Evolutionary conservation across 2,113 vertebrate genomes (phyloP), one percentile per base, ranked within the genome.

Genomic region (Cryptotis parvus): DNA sequence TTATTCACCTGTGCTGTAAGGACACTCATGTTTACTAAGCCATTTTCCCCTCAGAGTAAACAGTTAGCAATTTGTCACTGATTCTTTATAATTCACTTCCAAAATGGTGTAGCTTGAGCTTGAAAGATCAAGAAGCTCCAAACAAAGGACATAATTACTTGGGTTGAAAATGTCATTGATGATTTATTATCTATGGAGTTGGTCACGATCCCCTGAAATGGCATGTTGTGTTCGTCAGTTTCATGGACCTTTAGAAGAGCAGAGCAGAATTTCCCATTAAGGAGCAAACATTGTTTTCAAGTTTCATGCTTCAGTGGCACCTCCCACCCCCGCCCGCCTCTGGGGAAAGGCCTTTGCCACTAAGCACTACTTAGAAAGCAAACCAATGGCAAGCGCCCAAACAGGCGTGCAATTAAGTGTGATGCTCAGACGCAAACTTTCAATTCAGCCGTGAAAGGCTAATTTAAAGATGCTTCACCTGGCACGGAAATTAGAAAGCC

Each of bases 91-190:
- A 84, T 94, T 72, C 37, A 27, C 35, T 83, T 74, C 63, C 69
- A 10, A 90, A 61, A 39, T 5, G 49, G 45, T 35, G 89, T 27
- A 35, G 41, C 39, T 61, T 84, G 76, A 81, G 43, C 43, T 45
- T 3, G 55, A 89, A 92, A 84, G 8, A 65, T 24, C 29, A 16
- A 78, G 70, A 84, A 70, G 15, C 65, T 84, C 37, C n/a, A 49
- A 79, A 93, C 43, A 77, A 70, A 93, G 94, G 65, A 27, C 16
- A 7, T 76, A 82, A 93, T 92, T 78, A 87, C 73, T 33, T 33
- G 75, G 72, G 86, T 49, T 84, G 72, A 66, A 61, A 81, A 82
- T 69, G 24, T 75, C 90, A 37, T 12, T 0, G 65, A 75, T 78
- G 83, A 92, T 75, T 66, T 76, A 72, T 73, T 65, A 49, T 73